Evolutionary conservation across 2,113 vertebrate genomes (phyloP).

Genomic region (Antechinus stuartii): DNA sequence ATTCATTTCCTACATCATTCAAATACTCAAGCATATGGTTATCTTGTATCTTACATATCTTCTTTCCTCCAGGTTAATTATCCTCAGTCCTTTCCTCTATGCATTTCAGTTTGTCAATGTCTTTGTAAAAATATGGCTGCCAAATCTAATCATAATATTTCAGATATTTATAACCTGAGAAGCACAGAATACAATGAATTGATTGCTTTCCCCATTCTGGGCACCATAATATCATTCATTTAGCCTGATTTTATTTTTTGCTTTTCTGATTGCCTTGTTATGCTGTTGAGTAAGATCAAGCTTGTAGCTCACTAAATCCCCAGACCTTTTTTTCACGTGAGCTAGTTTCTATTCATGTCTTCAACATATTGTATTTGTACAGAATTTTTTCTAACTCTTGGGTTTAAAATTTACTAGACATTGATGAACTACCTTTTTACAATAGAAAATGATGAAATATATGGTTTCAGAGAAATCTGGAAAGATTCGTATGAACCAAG

Average conservation of each 20-base stretch:
- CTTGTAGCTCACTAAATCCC: background rate
- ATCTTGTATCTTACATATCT: too few species aligned
- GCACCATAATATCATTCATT: background rate
- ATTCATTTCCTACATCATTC: background rate
- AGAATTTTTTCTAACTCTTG: background rate
- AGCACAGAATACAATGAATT: background rate
- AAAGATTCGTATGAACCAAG: too few species aligned
- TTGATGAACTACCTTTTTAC: too few species aligned
- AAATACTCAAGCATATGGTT: background rate
- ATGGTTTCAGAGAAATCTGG: too few species aligned
- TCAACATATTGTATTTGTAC: background rate
- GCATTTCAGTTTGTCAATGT: background rate
- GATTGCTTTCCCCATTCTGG: background rate
- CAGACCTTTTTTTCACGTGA: background rate
- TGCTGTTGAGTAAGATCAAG: background rate
- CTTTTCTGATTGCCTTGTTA: background rate
- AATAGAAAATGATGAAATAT: too few species aligned
- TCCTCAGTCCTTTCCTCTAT: background rate
- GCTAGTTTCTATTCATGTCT: background rate
- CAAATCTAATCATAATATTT: background rate
- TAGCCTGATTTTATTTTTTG: background rate
- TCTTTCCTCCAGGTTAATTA: background rate
- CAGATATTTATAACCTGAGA: background rate
- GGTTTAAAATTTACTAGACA: too few species aligned
- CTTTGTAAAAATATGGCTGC: background rate